Evolutionary conservation across 2,888 invertebrate species (phyloP).

Genomic region (Drosophila anceps): DNA sequence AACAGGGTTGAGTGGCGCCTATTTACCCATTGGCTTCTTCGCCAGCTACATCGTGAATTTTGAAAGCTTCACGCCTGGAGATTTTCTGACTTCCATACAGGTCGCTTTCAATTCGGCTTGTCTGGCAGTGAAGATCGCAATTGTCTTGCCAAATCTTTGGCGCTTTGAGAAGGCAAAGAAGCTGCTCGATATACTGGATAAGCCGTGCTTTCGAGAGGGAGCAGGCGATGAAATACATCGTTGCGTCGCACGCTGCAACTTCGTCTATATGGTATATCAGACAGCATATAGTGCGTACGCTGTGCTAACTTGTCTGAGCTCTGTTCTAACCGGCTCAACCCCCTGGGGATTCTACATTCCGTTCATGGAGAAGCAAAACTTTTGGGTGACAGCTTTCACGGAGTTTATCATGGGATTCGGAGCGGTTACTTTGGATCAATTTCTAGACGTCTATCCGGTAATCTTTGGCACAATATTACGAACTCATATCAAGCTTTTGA

Average conservation of each 20-base stretch:
- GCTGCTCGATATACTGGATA: conserved; percentile 42
- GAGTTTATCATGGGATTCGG: conserved; percentile 7
- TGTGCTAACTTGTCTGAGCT: conserved; percentile 29
- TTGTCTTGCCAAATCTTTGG: conserved; percentile 21
- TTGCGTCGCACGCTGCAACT: conserved; percentile 36
- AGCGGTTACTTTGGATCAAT: conserved; percentile 15
- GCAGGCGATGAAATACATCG: conserved; percentile 33
- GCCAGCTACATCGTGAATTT: conserved; percentile 36
- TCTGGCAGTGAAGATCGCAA: conserved; percentile 6
- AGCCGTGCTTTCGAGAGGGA: conserved; percentile 13
- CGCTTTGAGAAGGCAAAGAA: conserved; percentile 35
- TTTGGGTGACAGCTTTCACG: conserved; percentile 25
- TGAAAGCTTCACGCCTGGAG: conserved; percentile 25
- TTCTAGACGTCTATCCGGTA: conserved; percentile 37
- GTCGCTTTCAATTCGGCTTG: conserved; percentile 36
- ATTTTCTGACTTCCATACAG: conserved; percentile 46
- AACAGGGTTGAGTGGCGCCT: background rate
- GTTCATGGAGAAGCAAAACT: conserved; percentile 24
- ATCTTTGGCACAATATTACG: conserved; percentile 34
- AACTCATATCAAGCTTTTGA: conserved; percentile 35
- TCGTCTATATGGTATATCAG: conserved; percentile 33
- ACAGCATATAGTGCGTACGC: conserved; percentile 17
- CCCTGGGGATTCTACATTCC: conserved; percentile 54
- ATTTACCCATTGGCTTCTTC: conserved; percentile 44
- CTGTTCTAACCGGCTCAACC: conserved; percentile 22